Percentiles rank a stretch among this genome's conserved stretches.
Evolutionary conservation across 2,797 vertebrate species (phyloP).

Genomic region (Phrynocephalus forsythii): DNA sequence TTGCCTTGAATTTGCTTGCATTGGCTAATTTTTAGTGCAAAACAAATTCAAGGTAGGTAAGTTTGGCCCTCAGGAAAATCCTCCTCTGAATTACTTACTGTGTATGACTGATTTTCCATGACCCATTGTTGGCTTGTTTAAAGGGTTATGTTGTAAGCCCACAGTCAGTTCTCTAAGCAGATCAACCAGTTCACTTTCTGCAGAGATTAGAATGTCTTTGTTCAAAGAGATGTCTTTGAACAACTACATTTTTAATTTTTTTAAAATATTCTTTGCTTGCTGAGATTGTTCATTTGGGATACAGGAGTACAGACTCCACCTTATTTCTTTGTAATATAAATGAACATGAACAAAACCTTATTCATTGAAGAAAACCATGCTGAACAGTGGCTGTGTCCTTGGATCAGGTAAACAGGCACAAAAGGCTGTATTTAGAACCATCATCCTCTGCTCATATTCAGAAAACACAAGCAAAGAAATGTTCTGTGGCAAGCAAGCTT

Average conservation of each 20-base stretch:
- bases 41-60: background rate
- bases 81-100: background rate
- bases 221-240: background rate
- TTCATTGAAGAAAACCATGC: background rate
- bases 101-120: background rate
- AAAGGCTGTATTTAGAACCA: background rate
- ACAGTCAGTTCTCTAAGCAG: background rate
- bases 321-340: background rate
- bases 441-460: background rate
- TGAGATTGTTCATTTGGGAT: background rate
- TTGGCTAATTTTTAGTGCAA: background rate
- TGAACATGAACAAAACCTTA: background rate
- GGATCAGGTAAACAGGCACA: slow-evolving; percentile 15
- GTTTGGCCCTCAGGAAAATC: background rate
- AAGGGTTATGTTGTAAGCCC: background rate
- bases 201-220: background rate
- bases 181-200: background rate
- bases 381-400: background rate
- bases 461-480: background rate
- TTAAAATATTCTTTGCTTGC: background rate
- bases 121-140: background rate
- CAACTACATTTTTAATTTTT: background rate
- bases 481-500: background rate
- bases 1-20: background rate
- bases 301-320: background rate